Evolutionary conservation across 2,888 invertebrate species (phyloP), one percentile per base, ranked within the genome.

Genomic region (Azorinus chamasolen): DNA sequence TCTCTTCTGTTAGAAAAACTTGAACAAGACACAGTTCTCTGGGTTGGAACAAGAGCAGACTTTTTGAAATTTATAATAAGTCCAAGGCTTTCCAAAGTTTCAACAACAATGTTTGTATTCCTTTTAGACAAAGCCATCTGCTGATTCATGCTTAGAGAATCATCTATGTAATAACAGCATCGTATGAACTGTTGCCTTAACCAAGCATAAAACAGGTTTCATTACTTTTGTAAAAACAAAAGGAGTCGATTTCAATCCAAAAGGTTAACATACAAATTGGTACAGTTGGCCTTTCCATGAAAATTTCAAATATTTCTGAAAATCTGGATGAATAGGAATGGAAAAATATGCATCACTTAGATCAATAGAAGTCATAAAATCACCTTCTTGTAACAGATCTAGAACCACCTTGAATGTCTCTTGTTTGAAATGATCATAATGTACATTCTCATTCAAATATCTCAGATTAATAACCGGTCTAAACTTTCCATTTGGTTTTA

Each of bases 111-210:
- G 12, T 53, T 16, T 32, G 74, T 55, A 51, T 75, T 63, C 2
- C n/a, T 14, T 48, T 20, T 24, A 50, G 59, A 69, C 8, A 32
- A 25, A n/a, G 46, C 53, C 48, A 18, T 39, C 14, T 18, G 16
- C 24, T 39, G 18, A 55, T 70, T 64, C 61, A 71, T 70, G 37
- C 54, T 51, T 8, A 79, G 16, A n/a, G 75, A 79, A 55, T 79
- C 75, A 71, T 79, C 75, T 18, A 79, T 72, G 27, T 75, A 72
- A 53, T 64, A 62, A 45, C 20, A 51, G 45, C 71, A 71, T 20
- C 71, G n/a, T 8, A 75, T 71, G 8, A 54, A 63, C 25, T 58
- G 24, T 25, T 24, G 2, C 18, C 54, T 32, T 6, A 32, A 32
- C 5, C 32, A 32, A 6, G 32, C 32, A 32, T 32, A 32, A 66